Percentiles rank a stretch among this genome's conserved stretches.
phyloP scores from a whole-genome alignment of 2,797 vertebrate genomes.

The Mustela erminea region DNA sequence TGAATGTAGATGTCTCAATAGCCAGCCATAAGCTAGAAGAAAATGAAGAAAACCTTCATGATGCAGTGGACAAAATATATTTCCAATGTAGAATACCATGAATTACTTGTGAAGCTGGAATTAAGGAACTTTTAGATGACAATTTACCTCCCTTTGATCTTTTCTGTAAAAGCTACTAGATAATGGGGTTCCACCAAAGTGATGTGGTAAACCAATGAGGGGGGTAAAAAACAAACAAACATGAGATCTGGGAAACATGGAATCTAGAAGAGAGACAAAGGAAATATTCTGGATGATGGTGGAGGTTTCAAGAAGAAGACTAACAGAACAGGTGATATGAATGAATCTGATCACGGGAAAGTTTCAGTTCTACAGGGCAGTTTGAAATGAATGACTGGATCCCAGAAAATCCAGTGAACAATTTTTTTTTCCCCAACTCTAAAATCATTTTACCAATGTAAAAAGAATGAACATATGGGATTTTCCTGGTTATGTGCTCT shows the following conservation, averaged over 20 bases:
- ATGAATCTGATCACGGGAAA: not conserved
- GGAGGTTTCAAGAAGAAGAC: not conserved
- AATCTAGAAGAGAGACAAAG: not conserved
- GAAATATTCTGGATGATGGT: not conserved
- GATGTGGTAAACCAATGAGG: not conserved
- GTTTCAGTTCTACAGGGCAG: not conserved
- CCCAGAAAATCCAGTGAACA: not conserved
- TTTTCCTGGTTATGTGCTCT: not conserved
- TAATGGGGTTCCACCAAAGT: not conserved
- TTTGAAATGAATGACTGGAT: not conserved
- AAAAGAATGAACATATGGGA: constrained; percentile 3
- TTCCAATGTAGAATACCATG: not conserved
- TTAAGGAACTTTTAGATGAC: not conserved
- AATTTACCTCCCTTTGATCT: not conserved
- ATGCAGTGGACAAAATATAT: not conserved
- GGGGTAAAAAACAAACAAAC: not conserved
- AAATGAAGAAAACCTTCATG: not conserved
- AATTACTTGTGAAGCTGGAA: constrained; percentile 11
- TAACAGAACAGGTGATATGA: not conserved
- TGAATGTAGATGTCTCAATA: not conserved
- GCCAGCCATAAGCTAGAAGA: not conserved
- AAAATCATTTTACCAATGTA: not conserved
- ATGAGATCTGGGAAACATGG: not conserved
- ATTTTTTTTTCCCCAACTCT: constrained; percentile 45
- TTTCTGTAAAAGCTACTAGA: constrained; percentile 26